Evolutionary conservation across 2,113 vertebrate genomes (phyloP).

Genomic region (Lipotes vexillifer): DNA sequence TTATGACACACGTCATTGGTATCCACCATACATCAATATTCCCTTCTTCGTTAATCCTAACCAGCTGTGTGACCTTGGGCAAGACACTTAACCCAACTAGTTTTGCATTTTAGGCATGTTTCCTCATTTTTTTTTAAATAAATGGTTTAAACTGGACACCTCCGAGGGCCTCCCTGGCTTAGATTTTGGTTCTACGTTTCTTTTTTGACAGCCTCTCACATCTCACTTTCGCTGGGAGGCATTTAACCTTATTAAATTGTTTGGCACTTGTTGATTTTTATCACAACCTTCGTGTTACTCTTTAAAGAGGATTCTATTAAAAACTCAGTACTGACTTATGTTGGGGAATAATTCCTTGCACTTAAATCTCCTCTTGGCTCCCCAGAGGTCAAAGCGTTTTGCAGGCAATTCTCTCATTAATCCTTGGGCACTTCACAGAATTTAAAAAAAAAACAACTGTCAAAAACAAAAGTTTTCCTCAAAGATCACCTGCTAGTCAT

Average conservation of each 20-base stretch:
- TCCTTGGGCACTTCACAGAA: not conserved
- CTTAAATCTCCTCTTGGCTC: not conserved
- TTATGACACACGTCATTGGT: not conserved
- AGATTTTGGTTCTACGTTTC: not conserved
- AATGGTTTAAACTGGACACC: not conserved
- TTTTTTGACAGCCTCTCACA: not conserved
- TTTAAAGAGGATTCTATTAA: not conserved
- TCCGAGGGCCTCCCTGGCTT: not conserved
- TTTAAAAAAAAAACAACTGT: not conserved
- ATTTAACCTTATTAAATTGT: not conserved
- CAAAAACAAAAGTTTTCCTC: constrained; percentile 24
- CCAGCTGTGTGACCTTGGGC: not conserved
- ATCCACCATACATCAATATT: not conserved
- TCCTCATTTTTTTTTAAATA: not conserved
- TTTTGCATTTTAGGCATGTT: not conserved
- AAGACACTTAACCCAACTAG: not conserved
- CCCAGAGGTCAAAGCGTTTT: constrained; percentile 2
- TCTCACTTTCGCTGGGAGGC: not conserved
- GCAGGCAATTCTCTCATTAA: constrained; percentile 44
- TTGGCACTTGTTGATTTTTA: not conserved
- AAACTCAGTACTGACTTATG: not conserved
- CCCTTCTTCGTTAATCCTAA: not conserved
- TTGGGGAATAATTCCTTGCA: not conserved
- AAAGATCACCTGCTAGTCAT: constrained; percentile 1
- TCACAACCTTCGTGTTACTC: not conserved